Percentiles rank a stretch among this genome's conserved stretches.
These are phyloP conservation scores for Helicoverpa assulta DNA, from an alignment of 2,888 invertebrate species.

Conservation along the genomic window DNA sequence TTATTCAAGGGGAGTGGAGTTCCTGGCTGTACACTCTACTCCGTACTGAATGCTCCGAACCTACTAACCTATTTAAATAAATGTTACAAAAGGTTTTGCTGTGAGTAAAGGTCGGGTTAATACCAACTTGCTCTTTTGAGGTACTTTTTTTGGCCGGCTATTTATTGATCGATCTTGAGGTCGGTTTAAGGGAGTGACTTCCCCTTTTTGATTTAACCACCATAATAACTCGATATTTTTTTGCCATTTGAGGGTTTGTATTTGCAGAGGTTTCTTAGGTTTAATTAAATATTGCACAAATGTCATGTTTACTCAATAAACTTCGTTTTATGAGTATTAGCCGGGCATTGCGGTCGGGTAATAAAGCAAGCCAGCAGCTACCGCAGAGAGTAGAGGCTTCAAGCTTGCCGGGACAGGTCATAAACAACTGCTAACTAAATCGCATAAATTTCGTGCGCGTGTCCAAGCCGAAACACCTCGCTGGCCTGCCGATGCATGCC, in stretches of 20 bases:
- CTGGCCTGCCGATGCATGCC: constrained; percentile 44
- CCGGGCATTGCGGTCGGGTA: background rate
- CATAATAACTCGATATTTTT: background rate
- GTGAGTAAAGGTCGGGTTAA: constrained; percentile 63
- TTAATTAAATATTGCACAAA: no score
- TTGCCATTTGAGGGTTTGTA: no score
- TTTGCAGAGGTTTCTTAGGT: no score
- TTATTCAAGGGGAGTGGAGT: constrained; percentile 73
- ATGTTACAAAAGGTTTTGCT: constrained; percentile 63
- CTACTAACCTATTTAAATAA: constrained; percentile 78
- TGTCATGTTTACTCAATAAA: background rate
- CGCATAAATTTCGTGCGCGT: constrained; percentile 45
- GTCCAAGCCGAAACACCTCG: constrained; percentile 36
- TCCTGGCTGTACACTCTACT: constrained; percentile 53
- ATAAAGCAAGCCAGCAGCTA: constrained; percentile 18
- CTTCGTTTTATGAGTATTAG: background rate
- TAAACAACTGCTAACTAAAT: constrained; percentile 56
- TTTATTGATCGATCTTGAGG: background rate
- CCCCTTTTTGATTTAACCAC: background rate
- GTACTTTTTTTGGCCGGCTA: constrained; percentile 12
- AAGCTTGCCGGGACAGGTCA: constrained; percentile 34
- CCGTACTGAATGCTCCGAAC: constrained; percentile 56
- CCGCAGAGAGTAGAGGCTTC: constrained; percentile 12
- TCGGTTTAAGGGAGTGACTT: background rate
- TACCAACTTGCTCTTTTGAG: constrained; percentile 46